Evolutionary conservation across 2,888 invertebrate genomes (phyloP).

Genomic region (Himalopsyche anomala): DNA sequence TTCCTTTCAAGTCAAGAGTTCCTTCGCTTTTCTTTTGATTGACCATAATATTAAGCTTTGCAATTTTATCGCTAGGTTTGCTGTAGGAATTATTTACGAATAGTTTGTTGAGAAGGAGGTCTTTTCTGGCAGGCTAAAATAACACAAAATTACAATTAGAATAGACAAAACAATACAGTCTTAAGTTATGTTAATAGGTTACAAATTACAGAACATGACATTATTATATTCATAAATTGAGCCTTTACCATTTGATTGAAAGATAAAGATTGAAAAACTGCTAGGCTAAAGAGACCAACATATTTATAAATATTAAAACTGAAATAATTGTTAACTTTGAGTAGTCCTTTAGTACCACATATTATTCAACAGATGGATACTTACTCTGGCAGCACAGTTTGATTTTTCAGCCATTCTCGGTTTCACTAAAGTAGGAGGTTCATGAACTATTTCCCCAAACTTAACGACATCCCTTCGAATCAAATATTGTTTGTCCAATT

Average conservation of each 20-base stretch:
- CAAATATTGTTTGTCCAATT: slow-evolving; percentile 71
- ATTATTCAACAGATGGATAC: slow-evolving; percentile 53
- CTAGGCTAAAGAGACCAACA: background rate
- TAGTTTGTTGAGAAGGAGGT: slow-evolving; percentile 79
- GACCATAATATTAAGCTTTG: slow-evolving; percentile 61
- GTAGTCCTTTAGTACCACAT: no score
- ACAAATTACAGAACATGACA: no score
- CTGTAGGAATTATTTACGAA: slow-evolving; percentile 68
- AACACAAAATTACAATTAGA: background rate
- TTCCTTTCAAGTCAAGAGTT: slow-evolving; percentile 75
- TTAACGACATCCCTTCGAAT: slow-evolving; percentile 80
- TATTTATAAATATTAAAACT: background rate
- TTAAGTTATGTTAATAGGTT: no score
- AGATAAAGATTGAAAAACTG: no score
- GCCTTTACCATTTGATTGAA: no score
- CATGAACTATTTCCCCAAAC: slow-evolving; percentile 87
- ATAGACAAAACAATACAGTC: no score
- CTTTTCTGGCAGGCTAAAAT: slow-evolving; percentile 80
- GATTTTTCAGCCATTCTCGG: slow-evolving; percentile 74
- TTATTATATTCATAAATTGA: background rate
- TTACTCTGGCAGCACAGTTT: slow-evolving; percentile 72
- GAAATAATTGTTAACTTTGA: no score
- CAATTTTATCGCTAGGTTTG: slow-evolving; percentile 49
- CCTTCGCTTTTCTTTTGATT: slow-evolving; percentile 57
- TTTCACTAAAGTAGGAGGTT: slow-evolving; percentile 81